Evolutionary conservation across 2,797 vertebrate species (phyloP), one percentile per base, ranked within the genome.

Genomic region (Notolepis coatsorum): DNA sequence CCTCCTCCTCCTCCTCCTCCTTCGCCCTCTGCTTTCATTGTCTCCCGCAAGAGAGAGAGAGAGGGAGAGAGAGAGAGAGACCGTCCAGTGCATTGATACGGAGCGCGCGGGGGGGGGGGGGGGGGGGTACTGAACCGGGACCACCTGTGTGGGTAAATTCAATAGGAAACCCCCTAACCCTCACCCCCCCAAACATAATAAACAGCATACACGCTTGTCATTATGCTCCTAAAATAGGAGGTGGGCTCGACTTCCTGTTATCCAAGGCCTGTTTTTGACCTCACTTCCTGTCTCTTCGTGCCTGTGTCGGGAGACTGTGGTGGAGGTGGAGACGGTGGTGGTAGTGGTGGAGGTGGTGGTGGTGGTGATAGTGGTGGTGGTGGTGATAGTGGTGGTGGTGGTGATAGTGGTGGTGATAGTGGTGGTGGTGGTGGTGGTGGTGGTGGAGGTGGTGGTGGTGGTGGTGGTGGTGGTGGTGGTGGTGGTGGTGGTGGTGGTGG

Each of bases 131-230:
- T 83, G 73, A 73, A 68, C 55, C 2, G 60, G 56, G 86, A 76
- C 82, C 88, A 89, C 88, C 87, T 91, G 88, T 58, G 81, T 81
- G 84, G 86, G 84, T 81, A 81, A 66, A 87, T 81, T 75, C 52
- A 69, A 69, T 71, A 82, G 89, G 82, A 90, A 89, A 25, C 66
- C 79, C n/a, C n/a, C n/a, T n/a, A n/a, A n/a, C n/a, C n/a, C n/a
- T n/a, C n/a, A n/a, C n/a, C n/a, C 84, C 81, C 18, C 2, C 41
- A 68, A 54, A 61, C 62, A 88, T 65, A 88, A 90, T 77, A 91
- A 88, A 89, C 80, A 84, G 31, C 68, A 50, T 68, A 31, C 72
- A 52, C 24, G 28, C 77, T 77, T 79, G 75, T 88, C 77, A 69
- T 45, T 57, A 57, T 27, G 53, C 56, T 72, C 48, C 41, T 28